Base-by-base conservation (phyloP, 2,113 vertebrate genomes). In the Leptocoma aspasia region DNA sequence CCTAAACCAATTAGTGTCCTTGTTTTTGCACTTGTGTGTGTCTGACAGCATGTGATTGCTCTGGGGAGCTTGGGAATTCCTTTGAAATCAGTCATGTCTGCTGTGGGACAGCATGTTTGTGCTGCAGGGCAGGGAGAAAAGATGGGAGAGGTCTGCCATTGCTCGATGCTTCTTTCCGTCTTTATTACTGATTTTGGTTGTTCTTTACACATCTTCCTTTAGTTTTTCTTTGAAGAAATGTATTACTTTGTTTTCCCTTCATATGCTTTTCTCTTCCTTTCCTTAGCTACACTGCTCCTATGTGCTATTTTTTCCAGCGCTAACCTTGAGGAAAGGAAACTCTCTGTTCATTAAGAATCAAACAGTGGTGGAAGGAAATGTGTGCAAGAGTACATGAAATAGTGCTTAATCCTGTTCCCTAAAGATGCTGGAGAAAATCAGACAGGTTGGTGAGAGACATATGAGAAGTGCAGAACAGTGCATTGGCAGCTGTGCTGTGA, bases 41-140 rank as follows among this genome's bases (percentile, higher is more conserved):
- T 61, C 59, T 77, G 59, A 68, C 77, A 86, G 80, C 56, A 49
- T 66, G 60, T 47, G 86, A 81, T 83, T 53, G 50, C 83, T 82
- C 45, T 53, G 66, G 28, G 59, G n/a, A 90, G 50, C 83, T 49
- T 9, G 1, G 56, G 69, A 86, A 92, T 96, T 86, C 89, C 68
- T 94, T 77, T 94, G 64, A 68, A 28, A 19, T 95, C 82, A 71
- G 69, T 89, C 92, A 66, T 41, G 73, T 87, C 84, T 91, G 77
- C 71, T 89, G 81, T 75, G 81, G 77, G 49, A 92, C 35, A 42
- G 44, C 60, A 64, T 87, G 65, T 82, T 89, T 82, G 78, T 95
- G 84, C 81, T 75, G 49, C 81, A 60, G 73, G 81, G 61, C 69
- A 79, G 41, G 61, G 60, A 70, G 56, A n/a, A 56, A 26, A 77